A percentile compares a stretch with the other conserved stretches of the same genome.
Conservation (phyloP, 2,888 invertebrate genomes). For the Acrocera orbiculus region DNA sequence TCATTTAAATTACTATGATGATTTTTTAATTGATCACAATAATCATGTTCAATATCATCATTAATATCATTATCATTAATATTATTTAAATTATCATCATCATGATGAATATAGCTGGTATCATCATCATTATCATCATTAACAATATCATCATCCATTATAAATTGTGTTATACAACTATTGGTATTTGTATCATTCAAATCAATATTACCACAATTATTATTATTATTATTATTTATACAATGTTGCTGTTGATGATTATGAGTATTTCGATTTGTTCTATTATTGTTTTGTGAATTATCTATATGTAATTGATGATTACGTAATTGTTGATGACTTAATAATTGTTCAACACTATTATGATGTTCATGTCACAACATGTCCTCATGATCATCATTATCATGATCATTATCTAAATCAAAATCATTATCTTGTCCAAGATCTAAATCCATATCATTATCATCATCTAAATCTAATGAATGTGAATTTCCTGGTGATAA, state of each 20-base stretch:
- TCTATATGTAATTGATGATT: constrained; percentile 8
- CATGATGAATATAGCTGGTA: constrained; percentile 1
- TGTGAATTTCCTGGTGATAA: constrained; percentile 20
- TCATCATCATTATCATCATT: constrained; percentile 5
- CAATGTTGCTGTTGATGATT: constrained; percentile 9
- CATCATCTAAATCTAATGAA: constrained; percentile 24
- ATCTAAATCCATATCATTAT: constrained; percentile 23
- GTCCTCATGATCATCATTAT: constrained; percentile 15
- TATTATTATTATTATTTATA: constrained; percentile 7
- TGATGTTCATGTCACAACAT: constrained; percentile 17
- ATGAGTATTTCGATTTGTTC: too few relatives aligned
- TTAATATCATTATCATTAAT: constrained; percentile 6
- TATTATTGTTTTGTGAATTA: neutral
- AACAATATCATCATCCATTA: neutral
- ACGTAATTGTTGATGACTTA: constrained; percentile 1
- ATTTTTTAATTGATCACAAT: neutral
- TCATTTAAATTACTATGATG: constrained; percentile 1
- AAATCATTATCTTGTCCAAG: constrained; percentile 25
- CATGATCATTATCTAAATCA: constrained; percentile 20
- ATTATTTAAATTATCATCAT: constrained; percentile 4
- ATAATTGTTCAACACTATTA: neutral
- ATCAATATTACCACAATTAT: constrained; percentile 3
- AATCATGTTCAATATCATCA: neutral
- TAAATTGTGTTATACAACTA: neutral
- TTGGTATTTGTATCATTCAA: neutral